Evolutionary conservation across 2,113 vertebrate genomes (phyloP).

Genomic region (Progne subis): DNA sequence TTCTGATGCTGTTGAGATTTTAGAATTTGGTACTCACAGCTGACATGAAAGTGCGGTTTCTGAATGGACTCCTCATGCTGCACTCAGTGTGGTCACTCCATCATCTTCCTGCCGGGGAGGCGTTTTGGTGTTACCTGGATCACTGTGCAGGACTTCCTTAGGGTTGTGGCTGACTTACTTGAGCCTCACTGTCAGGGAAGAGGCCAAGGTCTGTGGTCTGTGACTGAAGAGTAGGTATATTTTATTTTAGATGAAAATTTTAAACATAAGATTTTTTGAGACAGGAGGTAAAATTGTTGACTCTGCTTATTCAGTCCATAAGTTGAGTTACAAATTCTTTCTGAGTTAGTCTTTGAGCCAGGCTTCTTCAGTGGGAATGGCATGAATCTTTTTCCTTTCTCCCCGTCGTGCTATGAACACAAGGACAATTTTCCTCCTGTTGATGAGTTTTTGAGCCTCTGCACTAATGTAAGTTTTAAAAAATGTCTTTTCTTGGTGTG

Average conservation of each 20-base stretch:
- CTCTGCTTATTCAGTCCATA: not conserved
- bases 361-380: not conserved
- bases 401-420: accelerated
- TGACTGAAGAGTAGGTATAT: not conserved
- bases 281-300: not conserved
- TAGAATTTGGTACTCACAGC: not conserved
- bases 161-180: not conserved
- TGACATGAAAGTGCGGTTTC: not conserved
- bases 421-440: not conserved
- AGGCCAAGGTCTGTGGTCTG: not conserved
- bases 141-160: not conserved
- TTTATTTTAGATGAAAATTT: not conserved
- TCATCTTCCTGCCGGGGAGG: not conserved
- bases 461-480: not conserved
- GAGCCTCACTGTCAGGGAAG: not conserved
- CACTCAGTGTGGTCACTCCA: not conserved
- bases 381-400: not conserved
- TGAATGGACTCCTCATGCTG: not conserved
- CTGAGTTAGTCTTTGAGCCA: not conserved
- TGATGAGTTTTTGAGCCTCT: not conserved
- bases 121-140: not conserved
- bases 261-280: not conserved
- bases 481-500: not conserved
- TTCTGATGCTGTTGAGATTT: not conserved
- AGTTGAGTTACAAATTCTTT: not conserved